These are phyloP conservation scores for Polypedilum vanderplanki DNA, from an alignment of 1,140 invertebrate genomes.

Conservation along the genomic window DNA sequence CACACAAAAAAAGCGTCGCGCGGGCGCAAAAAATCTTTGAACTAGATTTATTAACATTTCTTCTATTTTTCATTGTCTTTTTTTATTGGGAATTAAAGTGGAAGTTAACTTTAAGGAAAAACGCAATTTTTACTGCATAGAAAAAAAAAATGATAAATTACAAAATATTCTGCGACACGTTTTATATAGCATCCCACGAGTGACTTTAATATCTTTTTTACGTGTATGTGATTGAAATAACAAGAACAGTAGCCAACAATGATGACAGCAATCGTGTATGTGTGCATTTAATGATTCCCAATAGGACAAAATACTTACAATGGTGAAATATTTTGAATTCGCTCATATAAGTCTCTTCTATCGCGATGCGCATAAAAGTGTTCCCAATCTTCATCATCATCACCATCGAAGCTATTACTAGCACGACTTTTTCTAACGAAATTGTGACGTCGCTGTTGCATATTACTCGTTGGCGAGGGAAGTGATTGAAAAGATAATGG, in stretches of 20 bases:
- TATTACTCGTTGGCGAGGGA: neutral
- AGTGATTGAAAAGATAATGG: neutral
- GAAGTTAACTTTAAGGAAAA: too few relatives aligned
- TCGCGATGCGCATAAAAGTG: slow-evolving; percentile 8
- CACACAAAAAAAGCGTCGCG: too few relatives aligned
- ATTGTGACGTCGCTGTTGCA: neutral
- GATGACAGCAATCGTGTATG: too few relatives aligned
- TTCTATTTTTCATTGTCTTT: slow-evolving; percentile 20
- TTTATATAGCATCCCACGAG: neutral
- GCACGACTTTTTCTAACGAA: neutral
- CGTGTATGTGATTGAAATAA: neutral
- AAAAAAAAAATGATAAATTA: neutral
- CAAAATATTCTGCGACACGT: neutral
- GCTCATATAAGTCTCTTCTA: neutral
- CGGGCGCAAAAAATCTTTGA: neutral
- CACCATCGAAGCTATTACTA: neutral
- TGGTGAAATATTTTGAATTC: neutral
- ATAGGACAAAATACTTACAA: neutral
- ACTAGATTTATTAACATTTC: slow-evolving; percentile 28
- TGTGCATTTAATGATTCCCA: too few relatives aligned
- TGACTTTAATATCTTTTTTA: too few relatives aligned
- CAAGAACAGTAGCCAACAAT: neutral
- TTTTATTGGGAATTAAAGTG: neutral
- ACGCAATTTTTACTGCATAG: neutral
- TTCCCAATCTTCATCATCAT: neutral